Evolutionary conservation across 2,797 vertebrate genomes (phyloP).

Genomic region (Enteromius anoplus): DNA sequence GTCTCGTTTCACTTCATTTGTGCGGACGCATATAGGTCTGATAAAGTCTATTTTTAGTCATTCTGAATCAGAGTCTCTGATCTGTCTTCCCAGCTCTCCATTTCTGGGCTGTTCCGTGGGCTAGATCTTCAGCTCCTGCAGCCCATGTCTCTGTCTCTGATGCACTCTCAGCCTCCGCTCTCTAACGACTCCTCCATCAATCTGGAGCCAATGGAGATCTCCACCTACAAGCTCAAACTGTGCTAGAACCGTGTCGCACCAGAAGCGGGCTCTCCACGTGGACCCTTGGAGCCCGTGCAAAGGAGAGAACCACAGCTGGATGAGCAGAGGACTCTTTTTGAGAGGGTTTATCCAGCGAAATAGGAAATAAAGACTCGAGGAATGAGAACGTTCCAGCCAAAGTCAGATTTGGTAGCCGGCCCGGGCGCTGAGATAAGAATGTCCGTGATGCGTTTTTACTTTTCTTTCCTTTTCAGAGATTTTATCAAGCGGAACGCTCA

Average conservation of each 20-base stretch:
- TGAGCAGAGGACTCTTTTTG: slow-evolving; percentile 33
- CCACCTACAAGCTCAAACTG: slow-evolving; percentile 90
- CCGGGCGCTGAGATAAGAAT: slow-evolving; percentile 25
- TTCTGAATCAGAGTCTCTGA: slow-evolving; percentile 19
- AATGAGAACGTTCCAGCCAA: slow-evolving; percentile 27
- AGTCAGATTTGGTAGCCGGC: slow-evolving; percentile 29
- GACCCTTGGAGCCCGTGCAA: slow-evolving; percentile 30
- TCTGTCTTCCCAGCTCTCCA: slow-evolving; percentile 74
- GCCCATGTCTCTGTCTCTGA: slow-evolving; percentile 89
- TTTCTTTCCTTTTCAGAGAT: not conserved
- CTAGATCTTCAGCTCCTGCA: slow-evolving; percentile 88
- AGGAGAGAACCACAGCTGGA: slow-evolving; percentile 22
- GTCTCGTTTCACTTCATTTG: not conserved
- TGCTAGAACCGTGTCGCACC: slow-evolving; percentile 74
- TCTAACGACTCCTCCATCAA: slow-evolving; percentile 82
- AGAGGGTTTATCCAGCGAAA: slow-evolving; percentile 33
- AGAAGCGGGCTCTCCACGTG: slow-evolving; percentile 23
- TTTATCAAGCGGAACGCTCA: not conserved
- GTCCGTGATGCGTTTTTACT: not conserved
- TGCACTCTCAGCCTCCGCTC: slow-evolving; percentile 82
- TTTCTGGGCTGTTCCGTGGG: slow-evolving; percentile 87
- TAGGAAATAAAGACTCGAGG: not conserved
- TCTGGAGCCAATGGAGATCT: slow-evolving; percentile 94
- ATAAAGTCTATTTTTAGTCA: slow-evolving; percentile 19
- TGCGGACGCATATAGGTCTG: not conserved